phyloP scores from a whole-genome alignment of 2,888 invertebrate species.

The Lepeophtheirus nordmannii region DNA sequence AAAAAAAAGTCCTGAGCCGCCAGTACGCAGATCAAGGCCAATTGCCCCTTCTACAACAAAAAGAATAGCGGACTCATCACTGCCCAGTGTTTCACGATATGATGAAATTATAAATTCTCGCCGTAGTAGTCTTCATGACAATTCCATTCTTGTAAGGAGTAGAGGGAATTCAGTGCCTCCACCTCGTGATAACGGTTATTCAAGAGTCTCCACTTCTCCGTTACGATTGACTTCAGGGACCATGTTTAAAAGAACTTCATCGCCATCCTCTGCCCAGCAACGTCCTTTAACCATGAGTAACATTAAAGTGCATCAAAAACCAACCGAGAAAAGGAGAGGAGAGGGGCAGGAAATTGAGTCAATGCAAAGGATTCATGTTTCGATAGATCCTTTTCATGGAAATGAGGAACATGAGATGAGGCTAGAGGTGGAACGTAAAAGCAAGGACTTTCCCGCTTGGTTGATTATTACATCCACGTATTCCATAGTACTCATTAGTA shows the following conservation, averaged over 20 bases:
- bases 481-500: slow-evolving; percentile 17
- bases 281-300: neutral
- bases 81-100: neutral
- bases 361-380: slow-evolving; percentile 1
- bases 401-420: no score
- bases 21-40: neutral
- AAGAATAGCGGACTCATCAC: neutral
- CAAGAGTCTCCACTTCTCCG: neutral
- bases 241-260: neutral
- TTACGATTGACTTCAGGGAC: neutral
- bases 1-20: slow-evolving; percentile 2
- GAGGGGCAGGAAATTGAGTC: neutral
- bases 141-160: neutral
- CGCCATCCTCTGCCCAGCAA: neutral
- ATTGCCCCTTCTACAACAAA: neutral
- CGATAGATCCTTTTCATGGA: slow-evolving; percentile 16
- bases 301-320: neutral
- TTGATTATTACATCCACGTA: slow-evolving; percentile 17
- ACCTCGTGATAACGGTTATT: neutral
- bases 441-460: slow-evolving; percentile 7
- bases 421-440: neutral
- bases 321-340: neutral
- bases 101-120: neutral
- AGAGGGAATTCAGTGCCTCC: neutral
- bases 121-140: neutral